Conservation (phyloP, 2,888 invertebrate genomes). For the Drosophila neonasuta region DNA sequence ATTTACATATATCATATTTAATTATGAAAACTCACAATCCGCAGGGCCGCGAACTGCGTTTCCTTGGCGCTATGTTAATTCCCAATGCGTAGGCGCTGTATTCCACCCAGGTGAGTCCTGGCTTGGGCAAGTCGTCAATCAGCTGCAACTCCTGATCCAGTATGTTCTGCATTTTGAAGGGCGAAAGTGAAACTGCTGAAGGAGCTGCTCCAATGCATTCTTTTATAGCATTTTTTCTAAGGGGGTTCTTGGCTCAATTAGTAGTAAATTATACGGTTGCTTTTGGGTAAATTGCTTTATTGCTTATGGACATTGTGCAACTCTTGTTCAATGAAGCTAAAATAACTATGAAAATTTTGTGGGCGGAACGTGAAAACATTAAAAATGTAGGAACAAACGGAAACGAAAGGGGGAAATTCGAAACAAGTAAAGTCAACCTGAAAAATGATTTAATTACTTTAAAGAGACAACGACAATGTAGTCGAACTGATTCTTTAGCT, state of each 20-base stretch:
- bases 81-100: conserved; percentile 60
- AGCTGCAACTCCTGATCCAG: conserved; percentile 54
- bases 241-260: conserved; percentile 50
- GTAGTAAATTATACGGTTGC: conserved; percentile 61
- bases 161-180: conserved; percentile 48
- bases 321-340: conserved; percentile 25
- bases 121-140: conserved; percentile 54
- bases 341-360: conserved; percentile 36
- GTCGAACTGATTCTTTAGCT: not conserved
- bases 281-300: conserved; percentile 53
- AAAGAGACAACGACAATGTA: not conserved
- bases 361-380: conserved; percentile 56
- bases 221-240: conserved; percentile 50
- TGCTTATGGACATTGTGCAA: conserved; percentile 53
- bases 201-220: not conserved
- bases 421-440: not conserved
- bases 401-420: not conserved
- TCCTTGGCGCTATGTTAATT: conserved; percentile 61
- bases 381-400: conserved; percentile 40
- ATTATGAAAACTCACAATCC: conserved; percentile 42
- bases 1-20: not conserved
- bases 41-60: conserved; percentile 58
- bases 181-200: conserved; percentile 38
- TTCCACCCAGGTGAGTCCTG: conserved; percentile 63
- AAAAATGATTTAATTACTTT: not conserved